A percentile compares a stretch with the other conserved stretches of the same genome.
Evolutionary conservation across 2,113 vertebrate genomes (phyloP).

Genomic region (Gambusia affinis): DNA sequence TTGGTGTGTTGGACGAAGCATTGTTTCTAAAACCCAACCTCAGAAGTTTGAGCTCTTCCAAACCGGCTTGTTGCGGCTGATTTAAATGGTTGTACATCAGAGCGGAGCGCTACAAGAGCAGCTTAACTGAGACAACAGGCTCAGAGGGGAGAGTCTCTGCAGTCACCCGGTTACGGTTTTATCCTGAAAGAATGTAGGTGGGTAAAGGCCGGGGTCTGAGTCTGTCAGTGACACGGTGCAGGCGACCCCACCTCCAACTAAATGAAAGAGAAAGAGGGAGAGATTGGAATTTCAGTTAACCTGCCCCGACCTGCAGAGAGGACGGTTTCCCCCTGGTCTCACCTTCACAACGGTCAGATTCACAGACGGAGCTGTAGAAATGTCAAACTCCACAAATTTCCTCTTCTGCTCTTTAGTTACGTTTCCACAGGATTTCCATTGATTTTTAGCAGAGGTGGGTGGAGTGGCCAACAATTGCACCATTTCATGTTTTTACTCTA

Average conservation of each 20-base stretch:
- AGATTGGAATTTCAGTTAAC: constrained; percentile 73
- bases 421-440: neutral
- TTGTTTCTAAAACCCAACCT: neutral
- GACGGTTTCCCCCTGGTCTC: constrained; percentile 20
- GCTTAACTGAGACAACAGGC: neutral
- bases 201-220: constrained; percentile 22
- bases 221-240: constrained; percentile 26
- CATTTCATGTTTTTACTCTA: no score
- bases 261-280: constrained; percentile 31
- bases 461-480: no score
- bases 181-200: constrained; percentile 59
- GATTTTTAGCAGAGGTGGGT: no score
- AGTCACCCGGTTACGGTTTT: constrained; percentile 51
- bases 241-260: neutral
- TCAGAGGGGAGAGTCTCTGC: neutral
- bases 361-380: neutral
- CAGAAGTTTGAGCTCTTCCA: neutral
- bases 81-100: neutral
- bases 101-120: neutral
- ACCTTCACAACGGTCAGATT: neutral
- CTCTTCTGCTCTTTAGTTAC: neutral
- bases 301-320: constrained; percentile 60
- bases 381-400: neutral
- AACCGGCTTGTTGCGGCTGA: neutral
- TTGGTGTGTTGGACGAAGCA: neutral